phyloP scores from a whole-genome alignment of 2,888 invertebrate genomes.

The Amorpha juglandis region DNA sequence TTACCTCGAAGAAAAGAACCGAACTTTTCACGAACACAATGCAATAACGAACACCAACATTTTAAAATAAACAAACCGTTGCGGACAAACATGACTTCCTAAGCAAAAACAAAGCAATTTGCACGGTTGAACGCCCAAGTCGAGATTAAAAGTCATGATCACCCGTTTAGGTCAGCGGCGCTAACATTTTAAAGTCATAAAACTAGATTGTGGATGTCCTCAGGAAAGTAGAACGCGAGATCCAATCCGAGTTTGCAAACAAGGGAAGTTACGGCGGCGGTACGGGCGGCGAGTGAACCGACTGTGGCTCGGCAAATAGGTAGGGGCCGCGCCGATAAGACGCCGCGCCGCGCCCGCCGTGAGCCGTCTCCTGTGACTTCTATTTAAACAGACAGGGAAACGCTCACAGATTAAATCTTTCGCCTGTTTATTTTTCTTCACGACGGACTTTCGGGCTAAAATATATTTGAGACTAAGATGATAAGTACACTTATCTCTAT shows the following conservation, averaged over 20 bases:
- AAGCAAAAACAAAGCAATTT: slow-evolving; percentile 42
- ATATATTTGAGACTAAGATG: slow-evolving; percentile 66
- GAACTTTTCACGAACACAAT: slow-evolving; percentile 25
- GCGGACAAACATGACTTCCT: slow-evolving; percentile 30
- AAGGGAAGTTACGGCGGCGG: slow-evolving; percentile 76
- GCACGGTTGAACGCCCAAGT: slow-evolving; percentile 45
- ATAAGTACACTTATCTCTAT: slow-evolving; percentile 72
- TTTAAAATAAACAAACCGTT: slow-evolving; percentile 33
- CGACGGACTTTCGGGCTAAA: slow-evolving; percentile 62
- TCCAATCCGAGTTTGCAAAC: slow-evolving; percentile 84
- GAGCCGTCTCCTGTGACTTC: slow-evolving; percentile 70
- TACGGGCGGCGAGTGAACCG: slow-evolving; percentile 54
- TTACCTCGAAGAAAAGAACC: slow-evolving; percentile 53
- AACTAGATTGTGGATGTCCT: slow-evolving; percentile 79
- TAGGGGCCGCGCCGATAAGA: slow-evolving; percentile 75
- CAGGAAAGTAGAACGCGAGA: slow-evolving; percentile 79
- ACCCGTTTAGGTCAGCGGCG: slow-evolving; percentile 60
- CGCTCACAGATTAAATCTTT: slow-evolving; percentile 78
- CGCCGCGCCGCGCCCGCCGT: slow-evolving; percentile 44
- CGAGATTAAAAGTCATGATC: slow-evolving; percentile 58
- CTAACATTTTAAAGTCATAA: slow-evolving; percentile 80
- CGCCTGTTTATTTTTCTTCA: slow-evolving; percentile 74
- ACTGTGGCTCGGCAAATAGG: slow-evolving; percentile 72
- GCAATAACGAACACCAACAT: background rate
- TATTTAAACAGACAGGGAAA: slow-evolving; percentile 80